A percentile compares a stretch with the other conserved stretches of the same genome.
Evolutionary conservation across 2,797 vertebrate species (phyloP).

Genomic region (Pipistrellus pygmaeus): DNA sequence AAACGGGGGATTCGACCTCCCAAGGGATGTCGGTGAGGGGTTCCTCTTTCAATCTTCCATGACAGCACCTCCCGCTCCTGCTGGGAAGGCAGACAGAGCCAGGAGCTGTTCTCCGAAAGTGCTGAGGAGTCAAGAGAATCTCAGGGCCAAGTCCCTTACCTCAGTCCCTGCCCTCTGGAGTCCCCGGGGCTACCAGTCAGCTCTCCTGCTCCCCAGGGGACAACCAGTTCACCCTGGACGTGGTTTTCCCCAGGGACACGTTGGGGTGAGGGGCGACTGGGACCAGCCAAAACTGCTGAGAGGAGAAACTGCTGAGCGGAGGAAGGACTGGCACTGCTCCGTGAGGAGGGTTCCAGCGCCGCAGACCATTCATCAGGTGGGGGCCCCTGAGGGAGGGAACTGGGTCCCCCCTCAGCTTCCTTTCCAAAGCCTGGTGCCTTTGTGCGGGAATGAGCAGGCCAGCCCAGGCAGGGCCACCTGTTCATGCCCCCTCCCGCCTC

Average conservation of each 20-base stretch:
- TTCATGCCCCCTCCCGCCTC: constrained; percentile 36
- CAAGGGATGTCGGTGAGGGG: background rate
- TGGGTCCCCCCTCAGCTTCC: background rate
- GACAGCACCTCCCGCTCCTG: background rate
- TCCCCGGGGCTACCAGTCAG: too few species aligned
- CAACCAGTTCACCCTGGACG: background rate
- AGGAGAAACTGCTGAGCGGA: background rate
- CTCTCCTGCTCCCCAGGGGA: background rate
- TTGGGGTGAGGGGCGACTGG: background rate
- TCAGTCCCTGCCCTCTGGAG: background rate
- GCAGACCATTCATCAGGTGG: constrained; percentile 69
- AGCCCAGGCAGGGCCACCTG: constrained; percentile 61
- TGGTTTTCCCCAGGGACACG: background rate
- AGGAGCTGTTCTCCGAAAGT: background rate
- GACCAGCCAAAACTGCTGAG: background rate
- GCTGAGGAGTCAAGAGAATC: background rate
- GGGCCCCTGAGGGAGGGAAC: constrained; percentile 48
- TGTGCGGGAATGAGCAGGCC: constrained; percentile 35
- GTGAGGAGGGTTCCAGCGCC: constrained; percentile 43
- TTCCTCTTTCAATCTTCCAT: background rate
- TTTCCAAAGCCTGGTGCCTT: constrained; percentile 56
- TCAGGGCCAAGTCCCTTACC: background rate
- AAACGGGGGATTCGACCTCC: too few species aligned
- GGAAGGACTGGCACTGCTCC: constrained; percentile 38
- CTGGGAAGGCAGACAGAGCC: too few species aligned